Evolutionary conservation across 2,113 vertebrate genomes (phyloP).

Genomic region (Apodemus sylvaticus): DNA sequence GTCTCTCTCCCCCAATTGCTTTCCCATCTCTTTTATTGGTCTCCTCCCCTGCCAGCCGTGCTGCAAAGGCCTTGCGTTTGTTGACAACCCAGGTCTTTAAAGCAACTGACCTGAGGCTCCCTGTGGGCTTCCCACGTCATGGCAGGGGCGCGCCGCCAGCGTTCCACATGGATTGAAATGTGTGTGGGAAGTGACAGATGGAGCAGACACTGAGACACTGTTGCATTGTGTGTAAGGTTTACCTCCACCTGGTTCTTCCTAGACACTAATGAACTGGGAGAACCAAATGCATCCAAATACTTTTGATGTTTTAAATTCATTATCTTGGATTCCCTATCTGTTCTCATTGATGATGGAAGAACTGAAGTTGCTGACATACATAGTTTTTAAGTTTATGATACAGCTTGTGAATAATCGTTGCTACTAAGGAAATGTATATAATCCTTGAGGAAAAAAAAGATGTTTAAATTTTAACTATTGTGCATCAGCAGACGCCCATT

Average conservation of each 20-base stretch:
- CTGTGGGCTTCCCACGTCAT: slow-evolving; percentile 22
- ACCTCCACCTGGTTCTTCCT: neutral
- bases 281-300: neutral
- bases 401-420: slow-evolving; percentile 67
- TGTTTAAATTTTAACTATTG: slow-evolving; percentile 71
- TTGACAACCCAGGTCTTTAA: slow-evolving; percentile 56
- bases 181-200: slow-evolving; percentile 29
- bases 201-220: neutral
- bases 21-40: slow-evolving; percentile 1
- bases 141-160: neutral
- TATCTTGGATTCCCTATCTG: neutral
- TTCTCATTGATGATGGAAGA: slow-evolving; percentile 28
- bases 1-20: neutral
- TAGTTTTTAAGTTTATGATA: slow-evolving; percentile 62
- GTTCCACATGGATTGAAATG: neutral
- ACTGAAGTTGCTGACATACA: slow-evolving; percentile 43
- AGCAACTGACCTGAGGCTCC: slow-evolving; percentile 63
- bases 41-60: slow-evolving; percentile 40
- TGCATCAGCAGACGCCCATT: slow-evolving; percentile 72
- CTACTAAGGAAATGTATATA: slow-evolving; percentile 65
- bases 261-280: neutral
- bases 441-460: slow-evolving; percentile 65
- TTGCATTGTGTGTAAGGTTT: neutral
- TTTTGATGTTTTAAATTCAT: slow-evolving; percentile 45
- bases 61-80: slow-evolving; percentile 53